Evolutionary conservation across 2,888 invertebrate species (phyloP).

Genomic region (Platycheirus rosarum): DNA sequence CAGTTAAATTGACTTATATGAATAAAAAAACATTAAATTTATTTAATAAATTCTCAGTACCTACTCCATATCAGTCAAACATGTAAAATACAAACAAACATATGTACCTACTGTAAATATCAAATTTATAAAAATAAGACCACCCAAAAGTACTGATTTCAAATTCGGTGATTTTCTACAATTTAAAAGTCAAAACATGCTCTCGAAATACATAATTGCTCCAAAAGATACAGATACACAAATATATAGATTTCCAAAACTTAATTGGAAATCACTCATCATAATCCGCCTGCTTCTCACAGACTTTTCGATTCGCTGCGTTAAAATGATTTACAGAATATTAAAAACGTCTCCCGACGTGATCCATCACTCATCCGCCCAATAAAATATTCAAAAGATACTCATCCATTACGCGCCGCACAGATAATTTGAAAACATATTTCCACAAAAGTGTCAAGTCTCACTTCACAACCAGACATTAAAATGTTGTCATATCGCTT

Average conservation of each 20-base stretch:
- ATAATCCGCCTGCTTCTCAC: constrained; percentile 12
- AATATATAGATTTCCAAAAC: too few relatives aligned
- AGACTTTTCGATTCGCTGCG: constrained; percentile 31
- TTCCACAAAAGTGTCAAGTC: constrained; percentile 64
- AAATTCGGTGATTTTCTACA: not conserved
- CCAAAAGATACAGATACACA: not conserved
- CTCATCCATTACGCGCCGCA: constrained; percentile 4
- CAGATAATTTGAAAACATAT: constrained; percentile 56
- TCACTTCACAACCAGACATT: constrained; percentile 45
- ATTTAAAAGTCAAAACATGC: not conserved
- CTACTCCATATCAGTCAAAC: too few relatives aligned
- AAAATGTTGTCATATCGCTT: constrained; percentile 64
- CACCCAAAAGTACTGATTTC: constrained; percentile 13
- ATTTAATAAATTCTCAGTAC: too few relatives aligned
- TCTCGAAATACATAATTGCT: constrained; percentile 5
- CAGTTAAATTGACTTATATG: too few relatives aligned
- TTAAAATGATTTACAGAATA: constrained; percentile 56
- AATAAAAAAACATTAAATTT: too few relatives aligned
- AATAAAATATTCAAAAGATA: constrained; percentile 55
- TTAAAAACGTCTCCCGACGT: constrained; percentile 23
- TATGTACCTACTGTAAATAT: too few relatives aligned
- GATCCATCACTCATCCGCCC: constrained; percentile 17
- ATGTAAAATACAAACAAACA: too few relatives aligned
- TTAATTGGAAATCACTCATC: constrained; percentile 16
- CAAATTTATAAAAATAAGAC: too few relatives aligned